phyloP scores from a whole-genome alignment of 2,113 vertebrate species.

The Lontra canadensis region DNA sequence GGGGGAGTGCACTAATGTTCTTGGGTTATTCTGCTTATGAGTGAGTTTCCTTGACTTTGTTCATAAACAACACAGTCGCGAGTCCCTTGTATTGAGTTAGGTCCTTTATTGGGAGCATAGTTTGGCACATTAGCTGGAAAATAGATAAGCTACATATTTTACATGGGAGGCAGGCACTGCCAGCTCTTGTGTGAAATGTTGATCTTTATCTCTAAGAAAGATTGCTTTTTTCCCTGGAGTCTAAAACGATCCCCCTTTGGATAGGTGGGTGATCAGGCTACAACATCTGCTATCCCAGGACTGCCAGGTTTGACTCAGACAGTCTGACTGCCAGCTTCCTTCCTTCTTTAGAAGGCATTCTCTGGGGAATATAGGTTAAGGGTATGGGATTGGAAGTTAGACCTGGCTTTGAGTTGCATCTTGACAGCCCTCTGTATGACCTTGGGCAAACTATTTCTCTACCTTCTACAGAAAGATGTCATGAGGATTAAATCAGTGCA shows the following conservation, averaged over 20 bases:
- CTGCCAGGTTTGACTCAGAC: neutral
- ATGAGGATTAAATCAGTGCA: neutral
- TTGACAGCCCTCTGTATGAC: neutral
- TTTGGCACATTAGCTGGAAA: conserved; percentile 27
- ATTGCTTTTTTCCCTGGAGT: conserved; percentile 11
- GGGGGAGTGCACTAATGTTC: conserved; percentile 61
- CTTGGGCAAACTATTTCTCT: neutral
- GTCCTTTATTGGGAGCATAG: conserved; percentile 4
- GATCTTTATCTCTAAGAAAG: conserved; percentile 47
- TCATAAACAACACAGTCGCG: conserved; percentile 23
- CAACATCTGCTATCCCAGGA: neutral
- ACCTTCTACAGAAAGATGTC: neutral
- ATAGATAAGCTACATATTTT: conserved; percentile 17
- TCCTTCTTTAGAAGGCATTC: neutral
- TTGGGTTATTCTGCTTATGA: conserved; percentile 48
- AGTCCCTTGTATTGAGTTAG: conserved; percentile 20
- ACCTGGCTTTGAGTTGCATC: neutral
- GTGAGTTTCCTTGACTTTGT: neutral
- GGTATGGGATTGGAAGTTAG: neutral
- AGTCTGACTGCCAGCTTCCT: neutral
- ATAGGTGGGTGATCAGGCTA: neutral
- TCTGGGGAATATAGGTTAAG: neutral
- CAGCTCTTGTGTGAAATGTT: conserved; percentile 27
- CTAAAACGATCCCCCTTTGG: neutral
- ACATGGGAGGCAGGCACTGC: neutral